Evolutionary conservation across 2,888 invertebrate species (phyloP), one percentile per base, ranked within the genome.

Genomic region (Lottia gigantea): DNA sequence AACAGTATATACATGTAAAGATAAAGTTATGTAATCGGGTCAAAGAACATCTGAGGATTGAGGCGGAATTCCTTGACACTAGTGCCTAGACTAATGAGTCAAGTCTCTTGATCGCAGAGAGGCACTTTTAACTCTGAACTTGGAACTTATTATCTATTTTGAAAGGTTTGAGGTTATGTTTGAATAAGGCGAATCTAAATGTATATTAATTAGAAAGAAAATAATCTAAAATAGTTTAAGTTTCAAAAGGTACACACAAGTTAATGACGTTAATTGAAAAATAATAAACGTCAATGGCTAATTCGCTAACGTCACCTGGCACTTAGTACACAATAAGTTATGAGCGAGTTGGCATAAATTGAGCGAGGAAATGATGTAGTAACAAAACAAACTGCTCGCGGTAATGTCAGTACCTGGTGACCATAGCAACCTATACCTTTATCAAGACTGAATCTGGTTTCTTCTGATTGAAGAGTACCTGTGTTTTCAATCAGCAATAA

Each of bases 401-500:
- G 55, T 55, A 55, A 55, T 55, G 19, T 40, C 40, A 40, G 23
- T 55, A 19, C 23, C 19, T 23, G 23, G 55, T 55, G 55, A 55
- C 55, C 55, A 55, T 55, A 55, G 55, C 55, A 55, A 55, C 55
- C 55, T 55, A 55, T 19, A 55, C 55, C 6, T 55, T 23, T 55
- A 55, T 55, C 55, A 23, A 55, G 14, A 19, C 19, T 55, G 19
- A 11, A 55, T 55, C 55, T 55, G 7, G 49, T 19, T 55, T 55
- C 23, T 23, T 14, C 23, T 12, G 19, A 55, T 55, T 55, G 55
- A 55, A 55, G 55, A 55, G 55, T 55, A 55, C 55, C 55, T 55
- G 55, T 55, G 55, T 55, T 55, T 55, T 55, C 55, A 55, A 55
- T 55, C 55, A 55, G 55, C 55, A 19, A 23, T 55, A 55, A 55